These are phyloP conservation scores for Cygnus olor DNA, from an alignment of 2,797 vertebrate species.

Conservation along the genomic window DNA sequence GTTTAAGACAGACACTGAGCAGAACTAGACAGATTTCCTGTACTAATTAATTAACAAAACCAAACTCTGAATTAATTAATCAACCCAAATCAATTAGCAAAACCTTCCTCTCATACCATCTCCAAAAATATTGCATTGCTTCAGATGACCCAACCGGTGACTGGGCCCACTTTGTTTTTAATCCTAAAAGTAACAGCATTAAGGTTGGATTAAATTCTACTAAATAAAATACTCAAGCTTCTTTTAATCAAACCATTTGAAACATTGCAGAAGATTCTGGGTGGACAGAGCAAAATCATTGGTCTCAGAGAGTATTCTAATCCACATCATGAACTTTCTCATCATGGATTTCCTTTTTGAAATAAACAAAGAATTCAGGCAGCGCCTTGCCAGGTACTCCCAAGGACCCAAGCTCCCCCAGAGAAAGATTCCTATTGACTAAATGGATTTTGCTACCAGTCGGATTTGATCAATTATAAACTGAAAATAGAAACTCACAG, in stretches of 20 bases:
- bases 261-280: not conserved
- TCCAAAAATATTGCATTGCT: not conserved
- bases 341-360: not conserved
- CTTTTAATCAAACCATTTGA: not conserved
- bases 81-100: not conserved
- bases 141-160: not conserved
- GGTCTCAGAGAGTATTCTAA: not conserved
- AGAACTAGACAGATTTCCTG: not conserved
- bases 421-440: not conserved
- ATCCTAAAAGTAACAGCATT: not conserved
- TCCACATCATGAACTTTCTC: not conserved
- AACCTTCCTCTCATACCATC: not conserved
- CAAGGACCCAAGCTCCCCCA: not conserved
- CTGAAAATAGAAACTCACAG: constrained; percentile 9
- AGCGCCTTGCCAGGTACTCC: not conserved
- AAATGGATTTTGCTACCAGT: not conserved
- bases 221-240: not conserved
- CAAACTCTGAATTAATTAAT: not conserved
- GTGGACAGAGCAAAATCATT: not conserved
- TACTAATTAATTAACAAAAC: not conserved
- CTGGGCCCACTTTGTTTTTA: not conserved
- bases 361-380: not conserved
- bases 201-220: not conserved
- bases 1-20: not conserved
- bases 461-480: not conserved